These are phyloP conservation scores for Pandemis corylana DNA, from an alignment of 2,888 invertebrate genomes.

Conservation along the genomic window DNA sequence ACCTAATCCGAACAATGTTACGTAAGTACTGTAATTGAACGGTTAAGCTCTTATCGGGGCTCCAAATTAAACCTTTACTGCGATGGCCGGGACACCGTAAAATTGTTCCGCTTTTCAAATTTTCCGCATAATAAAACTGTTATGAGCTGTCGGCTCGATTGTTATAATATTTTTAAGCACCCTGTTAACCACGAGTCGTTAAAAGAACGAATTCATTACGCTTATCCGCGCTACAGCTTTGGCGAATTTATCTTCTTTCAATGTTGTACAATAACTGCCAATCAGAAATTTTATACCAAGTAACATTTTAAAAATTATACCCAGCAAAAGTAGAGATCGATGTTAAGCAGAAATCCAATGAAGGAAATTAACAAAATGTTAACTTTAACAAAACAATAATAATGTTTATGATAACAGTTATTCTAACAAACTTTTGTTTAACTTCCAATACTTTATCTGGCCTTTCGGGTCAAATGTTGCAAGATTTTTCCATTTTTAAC, in stretches of 20 bases:
- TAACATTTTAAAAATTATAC: background rate
- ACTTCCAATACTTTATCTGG: no score
- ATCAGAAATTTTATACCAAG: background rate
- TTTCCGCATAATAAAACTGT: constrained; percentile 44
- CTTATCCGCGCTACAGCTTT: constrained; percentile 7
- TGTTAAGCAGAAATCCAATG: no score
- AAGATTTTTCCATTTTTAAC: no score
- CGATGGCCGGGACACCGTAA: constrained; percentile 44
- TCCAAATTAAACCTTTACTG: constrained; percentile 47
- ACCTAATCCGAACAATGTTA: constrained; percentile 15
- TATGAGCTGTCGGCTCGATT: constrained; percentile 32
- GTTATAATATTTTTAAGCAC: constrained; percentile 32
- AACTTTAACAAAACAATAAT: no score
- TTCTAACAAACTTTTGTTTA: no score
- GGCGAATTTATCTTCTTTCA: background rate
- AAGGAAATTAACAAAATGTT: no score
- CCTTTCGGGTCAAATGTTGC: no score
- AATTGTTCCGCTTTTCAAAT: constrained; percentile 47
- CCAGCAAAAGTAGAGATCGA: background rate
- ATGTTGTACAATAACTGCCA: background rate
- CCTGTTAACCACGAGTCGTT: constrained; percentile 20
- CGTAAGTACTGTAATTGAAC: constrained; percentile 21
- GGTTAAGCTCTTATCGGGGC: constrained; percentile 20
- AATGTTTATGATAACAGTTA: no score
- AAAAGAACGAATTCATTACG: constrained; percentile 21